phyloP scores from a whole-genome alignment of 2,113 vertebrate genomes.

The Emydocephalus ijimae region DNA sequence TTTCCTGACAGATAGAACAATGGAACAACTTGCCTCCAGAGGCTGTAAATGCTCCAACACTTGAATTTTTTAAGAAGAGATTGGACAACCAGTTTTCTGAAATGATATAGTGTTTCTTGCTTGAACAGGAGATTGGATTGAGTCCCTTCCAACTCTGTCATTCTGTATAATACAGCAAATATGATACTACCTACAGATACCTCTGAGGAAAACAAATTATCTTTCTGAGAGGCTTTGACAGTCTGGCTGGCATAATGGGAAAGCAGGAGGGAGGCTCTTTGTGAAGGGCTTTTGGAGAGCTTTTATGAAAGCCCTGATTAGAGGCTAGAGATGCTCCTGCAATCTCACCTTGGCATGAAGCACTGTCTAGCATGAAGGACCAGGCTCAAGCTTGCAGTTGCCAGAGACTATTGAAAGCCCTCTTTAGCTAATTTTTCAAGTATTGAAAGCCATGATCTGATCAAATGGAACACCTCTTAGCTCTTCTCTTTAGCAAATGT shows the following conservation, averaged over 20 bases:
- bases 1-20: neutral
- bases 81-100: neutral
- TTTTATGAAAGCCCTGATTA: slow-evolving; percentile 38
- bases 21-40: neutral
- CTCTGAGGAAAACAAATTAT: neutral
- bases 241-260: slow-evolving; percentile 11
- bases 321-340: slow-evolving; percentile 42
- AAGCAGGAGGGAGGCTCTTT: slow-evolving; percentile 19
- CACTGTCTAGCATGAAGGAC: neutral
- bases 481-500: slow-evolving; percentile 26
- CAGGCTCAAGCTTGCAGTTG: slow-evolving; percentile 33
- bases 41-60: neutral
- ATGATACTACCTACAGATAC: neutral
- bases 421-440: slow-evolving; percentile 40
- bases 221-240: slow-evolving; percentile 10
- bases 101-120: neutral
- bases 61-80: neutral
- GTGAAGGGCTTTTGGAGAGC: slow-evolving; percentile 25
- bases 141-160: neutral
- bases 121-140: neutral
- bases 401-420: slow-evolving; percentile 31
- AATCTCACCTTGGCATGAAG: slow-evolving; percentile 12
- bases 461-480: slow-evolving; percentile 16
- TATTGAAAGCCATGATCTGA: slow-evolving; percentile 21
- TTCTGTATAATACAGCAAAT: neutral